Evolutionary conservation across 2,888 invertebrate genomes (phyloP).

Genomic region (Oxystoma pomonae): DNA sequence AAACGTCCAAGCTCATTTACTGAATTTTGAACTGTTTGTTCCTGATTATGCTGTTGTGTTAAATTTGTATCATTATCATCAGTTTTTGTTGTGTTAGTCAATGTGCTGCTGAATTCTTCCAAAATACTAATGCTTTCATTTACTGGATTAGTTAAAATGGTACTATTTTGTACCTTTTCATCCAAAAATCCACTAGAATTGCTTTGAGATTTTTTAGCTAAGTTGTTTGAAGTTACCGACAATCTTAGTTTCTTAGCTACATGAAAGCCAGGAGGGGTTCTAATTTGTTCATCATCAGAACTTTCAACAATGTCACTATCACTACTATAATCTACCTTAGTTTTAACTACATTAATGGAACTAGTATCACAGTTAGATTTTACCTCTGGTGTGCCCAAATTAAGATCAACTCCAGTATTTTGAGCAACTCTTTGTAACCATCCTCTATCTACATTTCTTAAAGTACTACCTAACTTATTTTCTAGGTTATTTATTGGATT

Average conservation of each 20-base stretch:
- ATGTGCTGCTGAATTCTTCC: not conserved
- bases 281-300: slow-evolving; percentile 41
- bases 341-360: slow-evolving; percentile 6
- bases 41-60: no score
- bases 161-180: not conserved
- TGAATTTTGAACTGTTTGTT: no score
- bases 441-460: slow-evolving; percentile 51
- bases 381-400: slow-evolving; percentile 20
- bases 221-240: slow-evolving; percentile 1
- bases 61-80: no score
- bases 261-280: slow-evolving; percentile 26
- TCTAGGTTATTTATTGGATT: not conserved
- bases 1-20: no score
- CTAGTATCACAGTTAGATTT: not conserved
- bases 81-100: no score
- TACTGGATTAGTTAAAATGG: not conserved
- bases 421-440: slow-evolving; percentile 55
- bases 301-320: slow-evolving; percentile 61
- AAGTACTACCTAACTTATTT: slow-evolving; percentile 22
- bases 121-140: no score
- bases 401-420: slow-evolving; percentile 26
- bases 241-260: slow-evolving; percentile 35
- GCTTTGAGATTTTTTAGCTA: slow-evolving; percentile 3
- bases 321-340: slow-evolving; percentile 51
- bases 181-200: no score